Evolutionary conservation across 2,888 invertebrate species (phyloP).

Genomic region (Poecilobothrus nobilitatus): DNA sequence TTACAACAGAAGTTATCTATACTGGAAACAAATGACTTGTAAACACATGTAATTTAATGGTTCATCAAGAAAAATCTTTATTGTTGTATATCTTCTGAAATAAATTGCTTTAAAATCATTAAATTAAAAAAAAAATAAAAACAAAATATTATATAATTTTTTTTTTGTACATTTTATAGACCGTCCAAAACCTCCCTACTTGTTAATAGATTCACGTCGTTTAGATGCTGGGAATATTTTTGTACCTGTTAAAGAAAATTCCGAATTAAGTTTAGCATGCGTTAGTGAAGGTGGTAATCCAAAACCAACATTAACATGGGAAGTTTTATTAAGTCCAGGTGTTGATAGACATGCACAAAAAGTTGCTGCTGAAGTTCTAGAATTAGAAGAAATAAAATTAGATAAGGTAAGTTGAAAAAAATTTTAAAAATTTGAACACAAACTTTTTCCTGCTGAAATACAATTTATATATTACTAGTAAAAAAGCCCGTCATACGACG

Average conservation of each 20-base stretch:
- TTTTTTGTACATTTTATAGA: slow-evolving; percentile 49
- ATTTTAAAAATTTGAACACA: slow-evolving; percentile 3
- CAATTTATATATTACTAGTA: too few relatives aligned
- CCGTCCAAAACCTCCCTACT: slow-evolving; percentile 73
- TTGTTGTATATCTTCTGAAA: too few relatives aligned
- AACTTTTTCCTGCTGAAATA: too few relatives aligned
- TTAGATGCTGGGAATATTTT: slow-evolving; percentile 80
- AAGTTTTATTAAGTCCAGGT: slow-evolving; percentile 46
- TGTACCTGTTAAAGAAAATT: slow-evolving; percentile 79
- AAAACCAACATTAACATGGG: slow-evolving; percentile 50
- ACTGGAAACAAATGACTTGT: too few relatives aligned
- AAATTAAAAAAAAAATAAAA: too few relatives aligned
- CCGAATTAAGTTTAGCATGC: slow-evolving; percentile 71
- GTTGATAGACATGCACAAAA: slow-evolving; percentile 52
- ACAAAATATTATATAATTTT: too few relatives aligned
- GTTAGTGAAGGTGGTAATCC: slow-evolving; percentile 78
- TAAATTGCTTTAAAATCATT: too few relatives aligned
- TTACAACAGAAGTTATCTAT: too few relatives aligned
- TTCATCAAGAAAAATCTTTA: too few relatives aligned
- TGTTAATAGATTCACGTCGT: slow-evolving; percentile 76
- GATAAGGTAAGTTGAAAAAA: slow-evolving; percentile 40
- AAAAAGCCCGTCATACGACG: too few relatives aligned
- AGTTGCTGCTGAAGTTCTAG: slow-evolving; percentile 45
- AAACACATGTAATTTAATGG: too few relatives aligned
- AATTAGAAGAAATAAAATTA: slow-evolving; percentile 42